Evolutionary conservation across 2,797 vertebrate genomes (phyloP), one percentile per base, ranked within the genome.

Genomic region (Chromis chromis): DNA sequence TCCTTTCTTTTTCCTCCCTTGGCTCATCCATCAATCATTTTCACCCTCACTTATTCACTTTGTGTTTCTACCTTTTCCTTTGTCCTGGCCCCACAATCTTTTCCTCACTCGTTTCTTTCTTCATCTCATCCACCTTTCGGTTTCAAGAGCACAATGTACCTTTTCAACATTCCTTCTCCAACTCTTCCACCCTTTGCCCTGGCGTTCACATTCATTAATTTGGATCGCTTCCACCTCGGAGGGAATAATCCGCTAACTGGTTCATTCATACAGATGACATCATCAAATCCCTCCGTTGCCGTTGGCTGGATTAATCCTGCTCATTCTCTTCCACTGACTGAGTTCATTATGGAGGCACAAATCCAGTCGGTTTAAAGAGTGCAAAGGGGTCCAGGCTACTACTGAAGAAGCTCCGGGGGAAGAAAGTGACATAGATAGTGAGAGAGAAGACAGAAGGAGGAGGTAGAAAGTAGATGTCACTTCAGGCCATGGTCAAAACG

Each of bases 221-320:
- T 92, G 88, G 93, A 93, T 94, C 87, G 63, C 86, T 94, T 93
- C 92, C 89, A 90, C 89, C 93, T 93, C 42, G 33, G 73, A 88
- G 71, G 74, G 82, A 91, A 92, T 95, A 94, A 91, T 94, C 93
- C 86, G 87, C 94, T 94, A 95, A 96, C 95, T 91, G 92, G 82
- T 94, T 94, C 92, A 94, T 95, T 95, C 93, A 94, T 89, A 94
- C 87, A 89, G 90, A 92, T 94, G 94, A 94, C 94, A 94, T 95
- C 94, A 94, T 94, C 93, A 94, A 95, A 94, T 94, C 93, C 91
- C 84, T 91, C 80, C 82, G 76, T 88, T 81, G 89, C 93, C 88
- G 92, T 93, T 92, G 93, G 93, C 92, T 93, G 81, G 83, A 91
- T 95, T 95, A 96, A 94, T 95, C 94, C 87, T 6, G 91, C 88